A percentile compares a stretch with the other conserved stretches of the same genome.
Evolutionary conservation across 1,140 invertebrate species (phyloP).

Genomic region (Fopius arisanus): DNA sequence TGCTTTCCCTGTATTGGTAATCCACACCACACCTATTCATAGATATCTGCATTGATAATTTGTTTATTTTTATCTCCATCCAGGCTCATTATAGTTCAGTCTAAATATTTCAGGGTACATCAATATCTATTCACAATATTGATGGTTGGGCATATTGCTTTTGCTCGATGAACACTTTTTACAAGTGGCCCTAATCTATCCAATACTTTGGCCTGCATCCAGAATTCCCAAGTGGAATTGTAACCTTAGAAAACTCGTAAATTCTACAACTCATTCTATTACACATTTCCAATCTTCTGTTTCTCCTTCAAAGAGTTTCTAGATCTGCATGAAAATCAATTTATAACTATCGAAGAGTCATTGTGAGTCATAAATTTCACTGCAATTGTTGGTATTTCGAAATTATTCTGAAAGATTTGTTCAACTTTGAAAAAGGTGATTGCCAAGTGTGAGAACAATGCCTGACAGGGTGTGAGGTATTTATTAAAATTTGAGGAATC

Average conservation of each 20-base stretch:
- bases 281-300: not conserved
- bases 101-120: too few species aligned
- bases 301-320: not conserved
- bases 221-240: not conserved
- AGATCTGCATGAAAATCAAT: not conserved
- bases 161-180: not conserved
- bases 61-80: too few species aligned
- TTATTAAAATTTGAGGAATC: slow-evolving; percentile 49
- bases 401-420: too few species aligned
- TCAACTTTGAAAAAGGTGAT: not conserved
- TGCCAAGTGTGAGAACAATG: not conserved
- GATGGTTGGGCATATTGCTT: not conserved
- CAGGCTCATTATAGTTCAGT: too few species aligned
- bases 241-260: not conserved
- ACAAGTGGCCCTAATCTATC: slow-evolving; percentile 1
- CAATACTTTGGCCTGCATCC: slow-evolving; percentile 1
- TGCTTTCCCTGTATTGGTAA: not conserved
- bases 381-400: not conserved
- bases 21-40: not conserved
- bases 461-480: slow-evolving; percentile 24
- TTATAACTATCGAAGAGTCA: not conserved
- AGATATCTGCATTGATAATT: not conserved
- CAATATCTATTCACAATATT: not conserved
- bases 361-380: not conserved
- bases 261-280: not conserved